Conservation (phyloP, 2,113 vertebrate genomes). For the Oxyruncus cristatus region DNA sequence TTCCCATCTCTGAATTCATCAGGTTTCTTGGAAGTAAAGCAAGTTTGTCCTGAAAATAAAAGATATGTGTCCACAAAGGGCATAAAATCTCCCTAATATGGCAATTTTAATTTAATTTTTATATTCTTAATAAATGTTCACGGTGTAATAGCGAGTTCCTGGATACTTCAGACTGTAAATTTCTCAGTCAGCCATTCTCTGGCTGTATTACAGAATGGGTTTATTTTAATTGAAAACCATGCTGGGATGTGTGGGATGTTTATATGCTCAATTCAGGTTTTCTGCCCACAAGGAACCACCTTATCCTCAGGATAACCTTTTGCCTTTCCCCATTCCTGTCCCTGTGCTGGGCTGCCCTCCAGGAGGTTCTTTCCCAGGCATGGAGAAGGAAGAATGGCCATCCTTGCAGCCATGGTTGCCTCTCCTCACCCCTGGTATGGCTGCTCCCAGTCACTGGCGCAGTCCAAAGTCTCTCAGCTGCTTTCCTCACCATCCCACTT, state of each 20-base stretch:
- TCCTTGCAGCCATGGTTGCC: rapidly evolving
- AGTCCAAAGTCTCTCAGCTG: neutral
- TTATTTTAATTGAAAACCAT: conserved; percentile 40
- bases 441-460: rapidly evolving
- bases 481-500: neutral
- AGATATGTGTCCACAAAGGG: neutral
- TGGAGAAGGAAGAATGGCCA: neutral
- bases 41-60: conserved; percentile 26
- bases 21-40: conserved; percentile 9
- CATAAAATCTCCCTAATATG: conserved; percentile 31
- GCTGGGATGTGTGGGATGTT: conserved; percentile 8
- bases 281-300: neutral
- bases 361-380: neutral
- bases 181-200: conserved; percentile 7
- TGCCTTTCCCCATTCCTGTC: neutral
- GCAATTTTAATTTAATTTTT: conserved; percentile 43
- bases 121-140: neutral
- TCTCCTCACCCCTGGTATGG: rapidly evolving
- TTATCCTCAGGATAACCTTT: conserved; percentile 5
- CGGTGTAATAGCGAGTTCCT: conserved; percentile 13
- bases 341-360: neutral
- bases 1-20: neutral
- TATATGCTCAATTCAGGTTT: conserved; percentile 7
- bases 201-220: neutral
- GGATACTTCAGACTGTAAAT: neutral